Base-by-base conservation (phyloP, 2,797 vertebrate species). In the Rhinophrynus dorsalis region DNA sequence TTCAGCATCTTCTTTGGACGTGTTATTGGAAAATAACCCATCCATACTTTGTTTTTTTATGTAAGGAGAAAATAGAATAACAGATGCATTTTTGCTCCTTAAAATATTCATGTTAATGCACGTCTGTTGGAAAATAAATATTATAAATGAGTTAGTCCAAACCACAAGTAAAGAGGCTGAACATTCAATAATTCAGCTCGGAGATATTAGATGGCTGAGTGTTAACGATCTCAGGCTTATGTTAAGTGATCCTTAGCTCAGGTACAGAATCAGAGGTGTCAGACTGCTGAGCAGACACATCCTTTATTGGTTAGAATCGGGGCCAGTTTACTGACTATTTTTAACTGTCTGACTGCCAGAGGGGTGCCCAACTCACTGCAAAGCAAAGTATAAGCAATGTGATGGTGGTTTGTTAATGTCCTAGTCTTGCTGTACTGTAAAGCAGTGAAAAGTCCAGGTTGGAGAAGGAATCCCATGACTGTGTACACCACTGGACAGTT, bases 41-140 rank as follows among this genome's bases (percentile, higher is more conserved):
- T 24, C 20, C 3, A 4, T 33, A 55, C 33, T 12, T 30, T 27
- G n/a, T n/a, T n/a, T n/a, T n/a, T n/a, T 45, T 55, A 54, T 59
- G 2, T 21, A 47, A 27, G 8, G 37, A 55, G 38, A 59, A 47
- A 63, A 56, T n/a, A 44, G 35, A 59, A 59, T 64, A 61, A 51
- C 52, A 58, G 17, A 65, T 35, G 61, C 61, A 32, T 73, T 56
- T 65, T 59, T 58, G 13, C 24, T 33, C 17, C 21, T 59, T 73
- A 18, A 73, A 73, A 73, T 66, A 66, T 73, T 73, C 51, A 73
- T 73, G 69, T 59, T 73, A 73, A 66, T 65, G 69, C 61, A 73
- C 30, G 33, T 42, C 55, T 66, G 54, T 73, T 73, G 61, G 54
- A 73, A 73, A 21, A 33, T 24, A 50, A 66, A n/a, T n/a, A 32